A percentile compares a stretch with the other conserved stretches of the same genome.
These are phyloP conservation scores for Lasioglossum baleicum DNA, from an alignment of 1,140 invertebrate genomes.

Conservation along the genomic window DNA sequence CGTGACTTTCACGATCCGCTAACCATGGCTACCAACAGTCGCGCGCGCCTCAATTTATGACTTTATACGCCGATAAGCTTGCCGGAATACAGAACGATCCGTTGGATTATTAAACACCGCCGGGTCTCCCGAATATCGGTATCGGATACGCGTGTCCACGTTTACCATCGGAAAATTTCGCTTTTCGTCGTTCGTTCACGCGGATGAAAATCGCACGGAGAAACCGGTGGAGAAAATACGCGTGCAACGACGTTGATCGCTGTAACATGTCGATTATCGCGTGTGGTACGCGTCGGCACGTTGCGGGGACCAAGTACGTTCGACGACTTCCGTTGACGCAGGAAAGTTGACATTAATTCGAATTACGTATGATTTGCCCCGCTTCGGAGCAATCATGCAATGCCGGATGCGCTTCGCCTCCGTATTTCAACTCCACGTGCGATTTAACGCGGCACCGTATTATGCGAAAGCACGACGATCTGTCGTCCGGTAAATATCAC, in stretches of 20 bases:
- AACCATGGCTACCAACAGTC: too few relatives aligned
- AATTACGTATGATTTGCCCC: slow-evolving; percentile 17
- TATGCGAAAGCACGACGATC: slow-evolving; percentile 1
- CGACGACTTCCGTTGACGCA: slow-evolving; percentile 15
- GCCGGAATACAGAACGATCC: background rate
- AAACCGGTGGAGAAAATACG: too few relatives aligned
- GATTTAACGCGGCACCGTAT: background rate
- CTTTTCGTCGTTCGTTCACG: too few relatives aligned
- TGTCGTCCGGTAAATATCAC: background rate
- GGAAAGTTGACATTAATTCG: slow-evolving; percentile 29
- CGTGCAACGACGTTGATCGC: too few relatives aligned
- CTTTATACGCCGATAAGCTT: background rate
- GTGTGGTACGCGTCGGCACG: too few relatives aligned
- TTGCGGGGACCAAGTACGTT: too few relatives aligned
- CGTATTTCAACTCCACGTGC: slow-evolving; percentile 36
- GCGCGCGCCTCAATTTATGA: slow-evolving; percentile 15
- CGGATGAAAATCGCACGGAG: too few relatives aligned
- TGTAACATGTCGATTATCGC: background rate
- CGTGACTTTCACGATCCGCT: slow-evolving; percentile 20
- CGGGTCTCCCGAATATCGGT: too few relatives aligned
- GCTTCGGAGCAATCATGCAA: slow-evolving; percentile 11
- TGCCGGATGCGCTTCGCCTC: slow-evolving; percentile 13
- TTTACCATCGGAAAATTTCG: too few relatives aligned
- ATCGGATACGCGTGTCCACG: too few relatives aligned
- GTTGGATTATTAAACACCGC: background rate